Percentiles rank a stretch among this genome's conserved stretches.
These are phyloP conservation scores for Egretta garzetta DNA, from an alignment of 2,113 vertebrate genomes.

Conservation along the genomic window DNA sequence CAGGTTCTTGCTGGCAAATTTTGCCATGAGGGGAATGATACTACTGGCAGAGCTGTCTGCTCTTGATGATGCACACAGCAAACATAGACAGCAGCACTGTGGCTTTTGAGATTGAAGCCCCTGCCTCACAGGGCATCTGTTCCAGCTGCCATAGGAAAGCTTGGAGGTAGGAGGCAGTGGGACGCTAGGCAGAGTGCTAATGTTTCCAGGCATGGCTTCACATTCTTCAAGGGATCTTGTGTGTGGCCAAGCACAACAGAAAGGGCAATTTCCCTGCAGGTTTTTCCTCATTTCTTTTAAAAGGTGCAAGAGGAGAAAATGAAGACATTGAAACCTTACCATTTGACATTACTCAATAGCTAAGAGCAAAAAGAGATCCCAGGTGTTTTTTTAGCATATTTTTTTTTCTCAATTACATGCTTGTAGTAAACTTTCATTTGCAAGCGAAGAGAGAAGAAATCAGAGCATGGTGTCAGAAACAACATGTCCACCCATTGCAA, in stretches of 20 bases:
- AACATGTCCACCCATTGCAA: background rate
- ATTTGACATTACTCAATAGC: background rate
- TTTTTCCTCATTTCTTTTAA: background rate
- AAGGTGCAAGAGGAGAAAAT: background rate
- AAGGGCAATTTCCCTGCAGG: background rate
- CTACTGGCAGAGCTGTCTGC: background rate
- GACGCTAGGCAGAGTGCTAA: background rate
- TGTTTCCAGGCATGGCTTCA: background rate
- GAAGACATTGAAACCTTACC: background rate
- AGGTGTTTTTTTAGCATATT: background rate
- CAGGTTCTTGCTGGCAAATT: background rate
- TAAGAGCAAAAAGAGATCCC: background rate
- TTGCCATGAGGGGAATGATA: accelerated
- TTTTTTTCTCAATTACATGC: background rate
- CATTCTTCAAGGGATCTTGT: background rate
- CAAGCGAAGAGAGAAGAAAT: background rate
- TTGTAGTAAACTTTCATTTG: background rate
- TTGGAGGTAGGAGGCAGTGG: background rate
- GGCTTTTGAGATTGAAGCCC: background rate
- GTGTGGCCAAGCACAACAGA: background rate
- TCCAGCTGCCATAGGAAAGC: background rate
- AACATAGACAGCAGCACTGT: background rate
- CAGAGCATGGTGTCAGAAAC: background rate
- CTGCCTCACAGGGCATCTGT: background rate
- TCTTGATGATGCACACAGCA: background rate